Evolutionary conservation across 2,797 vertebrate genomes (phyloP), one percentile per base, ranked within the genome.

Genomic region (Sarcoramphus papa): DNA sequence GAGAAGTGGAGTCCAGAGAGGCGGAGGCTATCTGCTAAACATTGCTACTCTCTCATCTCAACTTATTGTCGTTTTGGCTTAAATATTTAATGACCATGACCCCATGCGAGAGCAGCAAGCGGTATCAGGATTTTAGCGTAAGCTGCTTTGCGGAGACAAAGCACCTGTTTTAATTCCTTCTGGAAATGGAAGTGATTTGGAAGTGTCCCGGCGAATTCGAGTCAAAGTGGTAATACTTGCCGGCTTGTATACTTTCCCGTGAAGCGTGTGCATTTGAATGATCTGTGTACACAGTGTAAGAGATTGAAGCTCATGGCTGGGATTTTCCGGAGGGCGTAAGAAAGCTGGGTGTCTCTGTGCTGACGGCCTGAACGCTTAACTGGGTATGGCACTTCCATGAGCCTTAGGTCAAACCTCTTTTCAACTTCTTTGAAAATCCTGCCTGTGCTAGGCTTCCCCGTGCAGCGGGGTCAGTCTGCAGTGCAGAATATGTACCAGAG

Each of bases 61-160:
- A 7, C 14, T 90, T 41, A 7, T 12, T 54, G 23, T 28, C 85
- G 41, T 57, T 85, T 90, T 81, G 85, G 37, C 75, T 85, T 47
- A 57, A 64, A 83, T 78, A 68, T 91, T 83, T 92, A 47, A 62
- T 40, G 73, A 25, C 79, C 7, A 1, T 85, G 87, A 80, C 78
- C 82, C 90, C 87, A 22, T 9, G 27, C 23, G 75, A 80, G 91
- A 94, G 87, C 78, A 77, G 81, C 68, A 85, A 92, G 79, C 7
- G 65, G 57, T 72, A 50, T 72, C 69, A 20, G 95, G 87, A 85
- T 84, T 86, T 85, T 13, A 92, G 62, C 79, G 68, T 96, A 96
- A 93, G 91, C 95, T 51, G 68, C 92, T 96, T 95, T 93, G 76
- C 76, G 22, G 85, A 85, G 85, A 68, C 91, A 90, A 93, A 95